Evolutionary conservation across 2,888 invertebrate species (phyloP).

Genomic region (Drosophila nr. fundita): DNA sequence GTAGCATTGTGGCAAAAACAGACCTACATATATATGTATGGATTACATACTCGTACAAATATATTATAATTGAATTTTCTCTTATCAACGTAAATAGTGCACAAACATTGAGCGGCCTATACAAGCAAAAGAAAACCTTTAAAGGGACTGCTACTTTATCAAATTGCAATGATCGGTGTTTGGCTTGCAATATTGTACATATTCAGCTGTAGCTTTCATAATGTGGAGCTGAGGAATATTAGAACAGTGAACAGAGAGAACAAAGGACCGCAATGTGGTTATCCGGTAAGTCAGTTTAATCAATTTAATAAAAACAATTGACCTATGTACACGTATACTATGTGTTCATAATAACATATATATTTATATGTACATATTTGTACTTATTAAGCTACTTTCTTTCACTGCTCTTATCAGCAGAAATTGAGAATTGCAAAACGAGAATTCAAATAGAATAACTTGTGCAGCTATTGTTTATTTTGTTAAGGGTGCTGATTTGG

Average conservation of each 20-base stretch:
- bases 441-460: background rate
- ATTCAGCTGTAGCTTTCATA: conserved; percentile 19
- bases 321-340: background rate
- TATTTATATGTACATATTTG: background rate
- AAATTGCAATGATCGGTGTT: conserved; percentile 42
- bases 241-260: conserved; percentile 30
- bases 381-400: background rate
- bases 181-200: conserved; percentile 37
- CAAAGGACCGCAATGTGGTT: conserved; percentile 71
- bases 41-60: background rate
- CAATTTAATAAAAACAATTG: background rate
- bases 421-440: background rate
- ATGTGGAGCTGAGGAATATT: conserved; percentile 55
- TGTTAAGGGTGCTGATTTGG: background rate
- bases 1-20: background rate
- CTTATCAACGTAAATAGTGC: conserved; percentile 41
- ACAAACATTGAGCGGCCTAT: conserved; percentile 5
- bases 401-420: background rate
- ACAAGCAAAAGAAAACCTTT: conserved; percentile 8
- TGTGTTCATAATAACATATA: background rate
- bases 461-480: background rate
- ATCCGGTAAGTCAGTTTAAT: conserved; percentile 63
- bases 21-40: background rate
- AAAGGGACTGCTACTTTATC: conserved; percentile 6
- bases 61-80: conserved; percentile 24